phyloP scores from a whole-genome alignment of 2,113 vertebrate species.

The Pimephales promelas region DNA sequence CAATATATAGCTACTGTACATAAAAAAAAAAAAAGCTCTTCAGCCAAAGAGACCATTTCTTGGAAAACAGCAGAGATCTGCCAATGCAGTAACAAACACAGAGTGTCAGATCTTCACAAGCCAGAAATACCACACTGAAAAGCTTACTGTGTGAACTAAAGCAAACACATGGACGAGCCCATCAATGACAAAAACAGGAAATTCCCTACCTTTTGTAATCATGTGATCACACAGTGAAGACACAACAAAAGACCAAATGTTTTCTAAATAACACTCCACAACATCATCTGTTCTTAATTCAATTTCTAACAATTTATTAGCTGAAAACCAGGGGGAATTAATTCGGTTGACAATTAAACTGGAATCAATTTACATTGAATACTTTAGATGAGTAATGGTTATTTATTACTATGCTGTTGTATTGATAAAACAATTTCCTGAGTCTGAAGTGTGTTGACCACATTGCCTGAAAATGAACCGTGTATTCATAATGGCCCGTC shows the following conservation, averaged over 20 bases:
- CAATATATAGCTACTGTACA: background rate
- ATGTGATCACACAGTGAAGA: conserved; percentile 1
- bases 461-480: conserved; percentile 1
- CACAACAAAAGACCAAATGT: background rate
- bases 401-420: background rate
- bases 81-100: background rate
- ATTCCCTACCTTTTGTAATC: conserved; percentile 10
- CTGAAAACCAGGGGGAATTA: background rate
- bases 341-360: background rate
- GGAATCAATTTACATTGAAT: background rate
- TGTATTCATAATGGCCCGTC: background rate
- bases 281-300: background rate
- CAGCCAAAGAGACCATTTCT: background rate
- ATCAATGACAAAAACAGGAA: conserved; percentile 14
- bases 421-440: background rate
- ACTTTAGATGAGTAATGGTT: background rate
- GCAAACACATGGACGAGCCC: background rate
- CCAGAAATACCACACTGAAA: conserved; percentile 1
- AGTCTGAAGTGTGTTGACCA: background rate
- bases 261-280: background rate
- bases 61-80: background rate
- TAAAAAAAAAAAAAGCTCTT: background rate
- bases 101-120: background rate
- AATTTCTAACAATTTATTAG: background rate
- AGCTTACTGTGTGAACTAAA: background rate